Evolutionary conservation across 2,113 vertebrate species (phyloP).

Genomic region (Cinclus cinclus): DNA sequence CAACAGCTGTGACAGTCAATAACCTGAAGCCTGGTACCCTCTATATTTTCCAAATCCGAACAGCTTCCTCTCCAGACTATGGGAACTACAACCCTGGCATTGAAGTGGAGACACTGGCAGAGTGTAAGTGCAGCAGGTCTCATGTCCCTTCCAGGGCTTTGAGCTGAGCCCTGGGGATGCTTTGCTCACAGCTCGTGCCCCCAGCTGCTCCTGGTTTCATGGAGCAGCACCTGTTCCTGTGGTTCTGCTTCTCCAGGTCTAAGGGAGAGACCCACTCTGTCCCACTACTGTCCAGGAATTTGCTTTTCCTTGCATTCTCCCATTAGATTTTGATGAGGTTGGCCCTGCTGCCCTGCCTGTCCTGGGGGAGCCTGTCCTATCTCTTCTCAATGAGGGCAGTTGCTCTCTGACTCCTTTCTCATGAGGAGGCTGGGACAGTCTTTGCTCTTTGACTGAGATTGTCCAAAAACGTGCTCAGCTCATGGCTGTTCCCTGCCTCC

Average conservation of each 20-base stretch:
- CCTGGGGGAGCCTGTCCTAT: background rate
- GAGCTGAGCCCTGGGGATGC: background rate
- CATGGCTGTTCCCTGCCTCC: background rate
- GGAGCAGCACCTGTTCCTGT: background rate
- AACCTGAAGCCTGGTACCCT: slow-evolving; percentile 93
- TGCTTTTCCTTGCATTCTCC: background rate
- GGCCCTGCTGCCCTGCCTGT: background rate
- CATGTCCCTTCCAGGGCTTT: background rate
- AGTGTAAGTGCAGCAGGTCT: slow-evolving; percentile 78
- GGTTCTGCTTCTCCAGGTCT: background rate
- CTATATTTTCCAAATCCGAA: slow-evolving; percentile 92
- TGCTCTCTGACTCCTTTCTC: background rate
- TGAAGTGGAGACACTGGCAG: slow-evolving; percentile 91
- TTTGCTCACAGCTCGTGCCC: background rate
- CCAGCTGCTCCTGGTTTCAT: background rate
- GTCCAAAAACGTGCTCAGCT: background rate
- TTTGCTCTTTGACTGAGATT: background rate
- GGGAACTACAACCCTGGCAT: slow-evolving; percentile 86
- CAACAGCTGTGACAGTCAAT: slow-evolving; percentile 86
- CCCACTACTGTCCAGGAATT: background rate
- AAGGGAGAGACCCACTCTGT: background rate
- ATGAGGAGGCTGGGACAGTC: background rate
- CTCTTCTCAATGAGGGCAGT: background rate
- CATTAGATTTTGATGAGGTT: background rate
- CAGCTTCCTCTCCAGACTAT: slow-evolving; percentile 80